phyloP scores from a whole-genome alignment of 2,113 vertebrate genomes.

The Chamaetylas fuelleborni region DNA sequence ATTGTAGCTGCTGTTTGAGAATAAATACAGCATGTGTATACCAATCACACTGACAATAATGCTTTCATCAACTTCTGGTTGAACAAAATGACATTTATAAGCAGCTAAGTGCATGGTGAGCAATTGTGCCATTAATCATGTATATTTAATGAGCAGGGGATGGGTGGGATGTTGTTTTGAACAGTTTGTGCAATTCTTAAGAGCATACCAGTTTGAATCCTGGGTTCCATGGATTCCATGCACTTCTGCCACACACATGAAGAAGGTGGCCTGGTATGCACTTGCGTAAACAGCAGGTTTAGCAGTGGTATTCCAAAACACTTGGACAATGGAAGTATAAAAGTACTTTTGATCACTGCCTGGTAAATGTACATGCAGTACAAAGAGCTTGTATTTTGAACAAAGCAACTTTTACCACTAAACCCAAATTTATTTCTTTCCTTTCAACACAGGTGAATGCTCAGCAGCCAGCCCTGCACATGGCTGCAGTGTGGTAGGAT shows the following conservation, averaged over 20 bases:
- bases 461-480: background rate
- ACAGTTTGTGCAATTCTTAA: background rate
- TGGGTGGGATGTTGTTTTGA: background rate
- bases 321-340: background rate
- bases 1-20: background rate
- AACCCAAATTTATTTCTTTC: background rate
- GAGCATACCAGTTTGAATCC: background rate
- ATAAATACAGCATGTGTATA: background rate
- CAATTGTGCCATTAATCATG: background rate
- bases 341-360: background rate
- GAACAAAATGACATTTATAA: background rate
- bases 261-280: background rate
- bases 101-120: background rate
- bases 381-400: background rate
- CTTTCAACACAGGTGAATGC: background rate
- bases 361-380: background rate
- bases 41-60: background rate
- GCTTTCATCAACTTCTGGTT: background rate
- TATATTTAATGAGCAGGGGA: background rate
- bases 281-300: background rate
- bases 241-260: background rate
- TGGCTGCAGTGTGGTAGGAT: background rate
- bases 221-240: background rate
- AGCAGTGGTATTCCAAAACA: background rate
- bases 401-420: background rate